Percentiles rank a stretch among this genome's conserved stretches.
Evolutionary conservation across 2,888 invertebrate genomes (phyloP).

Genomic region (Matsumyia berberina): DNA sequence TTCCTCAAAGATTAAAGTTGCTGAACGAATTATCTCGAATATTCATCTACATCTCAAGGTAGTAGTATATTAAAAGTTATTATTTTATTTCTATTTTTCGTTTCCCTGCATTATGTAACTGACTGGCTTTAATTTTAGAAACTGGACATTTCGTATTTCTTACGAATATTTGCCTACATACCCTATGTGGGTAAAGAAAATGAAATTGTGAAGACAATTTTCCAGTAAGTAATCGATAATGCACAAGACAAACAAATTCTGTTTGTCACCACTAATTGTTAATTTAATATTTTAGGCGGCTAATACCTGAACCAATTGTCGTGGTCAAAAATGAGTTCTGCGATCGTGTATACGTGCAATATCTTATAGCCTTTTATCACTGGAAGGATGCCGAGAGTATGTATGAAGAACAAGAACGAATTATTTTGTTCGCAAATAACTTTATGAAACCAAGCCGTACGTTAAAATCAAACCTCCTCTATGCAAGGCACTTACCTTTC

Average conservation of each 20-base stretch:
- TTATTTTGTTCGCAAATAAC: slow-evolving; percentile 39
- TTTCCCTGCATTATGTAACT: too few species aligned
- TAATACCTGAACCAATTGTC: slow-evolving; percentile 37
- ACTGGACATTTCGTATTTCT: slow-evolving; percentile 3
- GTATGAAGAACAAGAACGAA: slow-evolving; percentile 43
- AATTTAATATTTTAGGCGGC: slow-evolving; percentile 24
- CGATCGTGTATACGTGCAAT: slow-evolving; percentile 57
- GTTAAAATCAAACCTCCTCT: slow-evolving; percentile 18
- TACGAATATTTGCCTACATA: slow-evolving; percentile 55
- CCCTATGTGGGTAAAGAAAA: slow-evolving; percentile 46
- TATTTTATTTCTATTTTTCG: background rate
- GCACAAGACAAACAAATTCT: background rate
- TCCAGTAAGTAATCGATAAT: slow-evolving; percentile 38
- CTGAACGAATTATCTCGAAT: slow-evolving; percentile 56
- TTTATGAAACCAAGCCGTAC: slow-evolving; percentile 59
- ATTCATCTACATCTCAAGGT: slow-evolving; percentile 49
- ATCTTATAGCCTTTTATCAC: slow-evolving; percentile 63
- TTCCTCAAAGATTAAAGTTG: slow-evolving; percentile 43
- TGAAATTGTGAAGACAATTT: slow-evolving; percentile 47
- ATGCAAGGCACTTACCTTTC: slow-evolving; percentile 55
- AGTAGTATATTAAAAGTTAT: background rate
- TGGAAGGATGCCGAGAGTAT: slow-evolving; percentile 51
- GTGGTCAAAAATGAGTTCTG: slow-evolving; percentile 43
- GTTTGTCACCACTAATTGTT: background rate
- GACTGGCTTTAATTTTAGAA: slow-evolving; percentile 19